phyloP scores from a whole-genome alignment of 1,140 invertebrate species.

The Drosophila watanabei region DNA sequence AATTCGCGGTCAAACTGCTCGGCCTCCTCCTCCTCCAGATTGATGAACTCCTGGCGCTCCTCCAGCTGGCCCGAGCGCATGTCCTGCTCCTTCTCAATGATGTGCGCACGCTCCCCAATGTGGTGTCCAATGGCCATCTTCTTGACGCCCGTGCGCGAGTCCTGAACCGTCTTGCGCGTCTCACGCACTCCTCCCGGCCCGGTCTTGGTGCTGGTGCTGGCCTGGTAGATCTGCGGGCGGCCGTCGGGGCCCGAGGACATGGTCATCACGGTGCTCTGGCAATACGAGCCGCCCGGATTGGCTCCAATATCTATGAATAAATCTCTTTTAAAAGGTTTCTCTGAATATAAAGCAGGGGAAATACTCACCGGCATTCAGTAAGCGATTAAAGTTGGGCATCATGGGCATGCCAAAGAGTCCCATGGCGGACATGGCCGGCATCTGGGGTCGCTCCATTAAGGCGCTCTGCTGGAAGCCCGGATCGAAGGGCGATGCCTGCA shows the following conservation, averaged over 20 bases:
- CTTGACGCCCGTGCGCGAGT: slow-evolving; percentile 93
- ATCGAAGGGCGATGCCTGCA: slow-evolving; percentile 79
- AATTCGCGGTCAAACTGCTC: slow-evolving; percentile 92
- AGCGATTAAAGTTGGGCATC: slow-evolving; percentile 87
- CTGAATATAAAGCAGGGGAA: no score
- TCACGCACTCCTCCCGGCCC: slow-evolving; percentile 96
- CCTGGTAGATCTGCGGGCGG: slow-evolving; percentile 93
- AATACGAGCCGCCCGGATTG: slow-evolving; percentile 87
- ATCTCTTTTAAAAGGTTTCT: background rate
- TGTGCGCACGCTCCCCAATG: slow-evolving; percentile 94
- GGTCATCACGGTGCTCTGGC: slow-evolving; percentile 91
- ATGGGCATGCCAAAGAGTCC: slow-evolving; percentile 87
- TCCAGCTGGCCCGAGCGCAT: slow-evolving; percentile 93
- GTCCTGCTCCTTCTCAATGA: slow-evolving; percentile 95
- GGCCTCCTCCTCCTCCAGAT: slow-evolving; percentile 96
- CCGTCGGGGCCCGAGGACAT: slow-evolving; percentile 93
- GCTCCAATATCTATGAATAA: slow-evolving; percentile 67
- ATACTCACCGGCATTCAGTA: slow-evolving; percentile 85
- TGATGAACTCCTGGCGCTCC: slow-evolving; percentile 95
- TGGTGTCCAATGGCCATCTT: slow-evolving; percentile 97
- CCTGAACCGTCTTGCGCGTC: slow-evolving; percentile 93
- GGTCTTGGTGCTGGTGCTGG: slow-evolving; percentile 92
- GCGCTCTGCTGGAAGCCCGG: slow-evolving; percentile 69
- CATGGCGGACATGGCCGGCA: slow-evolving; percentile 86
- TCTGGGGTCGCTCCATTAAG: slow-evolving; percentile 81